Base-by-base conservation (phyloP, 1,140 invertebrate genomes). In the Octopus sinensis region DNA sequence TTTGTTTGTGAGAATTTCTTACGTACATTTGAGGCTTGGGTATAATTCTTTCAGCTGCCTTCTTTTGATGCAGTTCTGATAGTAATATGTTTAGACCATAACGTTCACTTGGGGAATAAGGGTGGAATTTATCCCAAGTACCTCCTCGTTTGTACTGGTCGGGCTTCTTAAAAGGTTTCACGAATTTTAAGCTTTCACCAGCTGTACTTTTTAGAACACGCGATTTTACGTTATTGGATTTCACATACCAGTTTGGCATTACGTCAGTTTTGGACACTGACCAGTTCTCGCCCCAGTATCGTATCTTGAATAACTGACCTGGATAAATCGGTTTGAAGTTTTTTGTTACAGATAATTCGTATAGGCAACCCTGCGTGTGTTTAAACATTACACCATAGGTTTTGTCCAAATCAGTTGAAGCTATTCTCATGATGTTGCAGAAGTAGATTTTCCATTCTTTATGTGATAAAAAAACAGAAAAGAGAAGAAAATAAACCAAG, bases 331-430 rank as follows among this genome's bases (percentile, higher is more conserved):
- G 23, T n/a, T 13, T 7, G 79, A 80, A 83, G 17, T 54, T 23
- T 5, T 43, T 23, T 4, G 79, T 80, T 17, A 79, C 52, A 23
- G 13, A 51, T 53, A 83, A n/a, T 5, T 30, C n/a, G 76, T 52
- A 83, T 52, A 83, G 78, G 54, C 71, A 73, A 7, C 83, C 83
- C 10, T 84, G 75, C 2, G 80, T 79, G 53, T 84, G 83, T 4
- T 23, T 10, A 13, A 80, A 75, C 30, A 54, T 76, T 30, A 84
- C 52, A 43, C 76, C 62, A 12, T 68, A 54, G n/a, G 56, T 51
- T 71, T 54, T 53, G 13, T 54, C 53, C 13, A 78, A n/a, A 10
- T 23, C 9, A 17, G 51, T n/a, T 4, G 79, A 56, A 53, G 76
- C 52, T 12, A 83, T 83, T 56, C 54, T 68, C 10, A 51, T 23